Percentiles rank a stretch among this genome's conserved stretches.
phyloP scores from a whole-genome alignment of 2,797 vertebrate genomes.

The Clamator glandarius region DNA sequence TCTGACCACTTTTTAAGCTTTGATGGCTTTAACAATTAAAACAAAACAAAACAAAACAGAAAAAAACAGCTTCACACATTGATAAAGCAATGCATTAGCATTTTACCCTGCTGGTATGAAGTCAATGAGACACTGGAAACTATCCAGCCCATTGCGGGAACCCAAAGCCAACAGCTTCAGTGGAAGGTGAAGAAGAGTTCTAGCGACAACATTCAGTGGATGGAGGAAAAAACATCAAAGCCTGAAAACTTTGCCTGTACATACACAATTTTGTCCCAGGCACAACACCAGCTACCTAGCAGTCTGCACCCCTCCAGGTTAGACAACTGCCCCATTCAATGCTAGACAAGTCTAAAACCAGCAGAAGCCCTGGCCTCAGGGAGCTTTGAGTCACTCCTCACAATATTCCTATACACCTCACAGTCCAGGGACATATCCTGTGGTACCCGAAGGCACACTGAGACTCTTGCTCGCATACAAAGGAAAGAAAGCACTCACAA shows the following conservation, averaged over 20 bases:
- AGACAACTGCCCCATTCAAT: not conserved
- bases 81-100: not conserved
- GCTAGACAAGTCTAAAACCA: slow-evolving; percentile 11
- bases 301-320: not conserved
- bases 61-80: not conserved
- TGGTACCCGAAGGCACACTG: not conserved
- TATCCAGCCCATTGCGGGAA: not conserved
- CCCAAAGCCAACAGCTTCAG: not conserved
- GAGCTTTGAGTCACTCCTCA: not conserved
- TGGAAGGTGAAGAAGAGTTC: not conserved
- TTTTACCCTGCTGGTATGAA: not conserved
- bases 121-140: not conserved
- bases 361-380: slow-evolving; percentile 12
- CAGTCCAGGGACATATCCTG: not conserved
- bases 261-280: not conserved
- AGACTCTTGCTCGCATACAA: not conserved
- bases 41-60: not conserved
- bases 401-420: not conserved
- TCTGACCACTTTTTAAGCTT: not conserved
- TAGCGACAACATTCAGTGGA: not conserved
- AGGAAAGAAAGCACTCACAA: not conserved
- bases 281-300: not conserved
- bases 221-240: not conserved
- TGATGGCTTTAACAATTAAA: not conserved
- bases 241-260: not conserved